Percentiles rank a stretch among this genome's conserved stretches.
Conservation (phyloP, 2,888 invertebrate species). For the Acleris laterana region DNA sequence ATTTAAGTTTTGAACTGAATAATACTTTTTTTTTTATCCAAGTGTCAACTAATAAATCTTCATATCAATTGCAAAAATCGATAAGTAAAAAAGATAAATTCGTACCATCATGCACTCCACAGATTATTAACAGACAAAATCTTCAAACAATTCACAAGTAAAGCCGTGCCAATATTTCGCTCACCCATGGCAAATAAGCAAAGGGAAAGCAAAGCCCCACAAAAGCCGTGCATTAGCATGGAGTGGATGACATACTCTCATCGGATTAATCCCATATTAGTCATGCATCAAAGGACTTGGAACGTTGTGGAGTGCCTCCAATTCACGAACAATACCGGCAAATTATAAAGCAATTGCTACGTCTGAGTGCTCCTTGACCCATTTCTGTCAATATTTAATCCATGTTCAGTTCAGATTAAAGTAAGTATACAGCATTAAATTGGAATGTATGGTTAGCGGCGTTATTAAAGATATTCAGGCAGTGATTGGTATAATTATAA, state of each 20-base stretch:
- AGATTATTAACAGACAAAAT: neutral
- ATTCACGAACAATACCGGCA: slow-evolving; percentile 74
- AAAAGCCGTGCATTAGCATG: slow-evolving; percentile 71
- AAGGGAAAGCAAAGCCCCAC: slow-evolving; percentile 65
- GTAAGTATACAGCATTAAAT: slow-evolving; percentile 8
- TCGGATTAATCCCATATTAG: slow-evolving; percentile 78
- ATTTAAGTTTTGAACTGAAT: too few species aligned
- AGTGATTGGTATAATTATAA: too few species aligned
- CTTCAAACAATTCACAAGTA: slow-evolving; percentile 26
- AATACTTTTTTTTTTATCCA: too few species aligned
- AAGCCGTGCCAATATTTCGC: slow-evolving; percentile 29
- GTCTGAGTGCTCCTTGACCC: slow-evolving; percentile 75
- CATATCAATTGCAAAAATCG: too few species aligned
- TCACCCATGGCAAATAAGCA: slow-evolving; percentile 51
- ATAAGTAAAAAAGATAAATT: too few species aligned
- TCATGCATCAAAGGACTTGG: slow-evolving; percentile 78
- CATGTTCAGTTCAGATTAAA: slow-evolving; percentile 32
- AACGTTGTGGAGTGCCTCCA: slow-evolving; percentile 64
- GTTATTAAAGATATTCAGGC: too few species aligned
- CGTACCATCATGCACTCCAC: too few species aligned
- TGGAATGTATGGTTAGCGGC: neutral
- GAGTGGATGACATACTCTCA: slow-evolving; percentile 78
- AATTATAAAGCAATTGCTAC: slow-evolving; percentile 74
- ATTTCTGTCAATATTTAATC: slow-evolving; percentile 66
- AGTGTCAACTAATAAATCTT: too few species aligned